Conservation (phyloP, 1,140 invertebrate genomes). For the Drosophila athabasca region DNA sequence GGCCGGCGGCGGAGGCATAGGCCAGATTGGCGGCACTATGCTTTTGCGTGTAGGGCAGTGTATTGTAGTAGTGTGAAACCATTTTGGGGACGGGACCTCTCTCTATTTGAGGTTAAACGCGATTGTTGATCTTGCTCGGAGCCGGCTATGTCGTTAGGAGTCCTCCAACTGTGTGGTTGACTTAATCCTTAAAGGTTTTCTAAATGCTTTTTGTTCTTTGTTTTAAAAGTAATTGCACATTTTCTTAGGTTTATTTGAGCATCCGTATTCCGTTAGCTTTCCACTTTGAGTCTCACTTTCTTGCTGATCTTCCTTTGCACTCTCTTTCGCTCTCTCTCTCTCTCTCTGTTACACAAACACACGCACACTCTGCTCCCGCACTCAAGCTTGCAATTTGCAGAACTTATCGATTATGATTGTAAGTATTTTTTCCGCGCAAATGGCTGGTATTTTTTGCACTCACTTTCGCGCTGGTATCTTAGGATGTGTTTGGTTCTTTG, state of each 20-base stretch:
- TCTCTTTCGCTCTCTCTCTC: too few species aligned
- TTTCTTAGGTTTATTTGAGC: too few species aligned
- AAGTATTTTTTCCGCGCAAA: background rate
- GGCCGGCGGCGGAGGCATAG: constrained; percentile 70
- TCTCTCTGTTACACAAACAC: background rate
- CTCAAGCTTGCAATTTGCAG: too few species aligned
- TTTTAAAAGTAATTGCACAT: too few species aligned
- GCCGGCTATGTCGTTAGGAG: too few species aligned
- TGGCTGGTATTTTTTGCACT: constrained; percentile 10
- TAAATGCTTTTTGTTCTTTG: too few species aligned
- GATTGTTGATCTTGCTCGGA: too few species aligned
- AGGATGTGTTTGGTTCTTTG: background rate
- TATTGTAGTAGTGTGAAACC: constrained; percentile 82
- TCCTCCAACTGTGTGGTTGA: too few species aligned
- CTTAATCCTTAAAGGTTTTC: too few species aligned
- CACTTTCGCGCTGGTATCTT: constrained; percentile 19
- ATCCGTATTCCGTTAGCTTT: too few species aligned
- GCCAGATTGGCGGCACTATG: constrained; percentile 78
- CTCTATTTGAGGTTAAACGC: constrained; percentile 5
- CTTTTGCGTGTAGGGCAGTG: constrained; percentile 76
- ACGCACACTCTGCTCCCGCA: background rate
- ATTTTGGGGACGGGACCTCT: constrained; percentile 54
- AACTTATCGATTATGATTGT: background rate
- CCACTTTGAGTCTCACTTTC: too few species aligned
- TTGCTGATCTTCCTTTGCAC: too few species aligned